Percentiles rank a stretch among this genome's conserved stretches.
These are phyloP conservation scores for Lophura swinhoii DNA, from an alignment of 2,797 vertebrate species.

Conservation along the genomic window DNA sequence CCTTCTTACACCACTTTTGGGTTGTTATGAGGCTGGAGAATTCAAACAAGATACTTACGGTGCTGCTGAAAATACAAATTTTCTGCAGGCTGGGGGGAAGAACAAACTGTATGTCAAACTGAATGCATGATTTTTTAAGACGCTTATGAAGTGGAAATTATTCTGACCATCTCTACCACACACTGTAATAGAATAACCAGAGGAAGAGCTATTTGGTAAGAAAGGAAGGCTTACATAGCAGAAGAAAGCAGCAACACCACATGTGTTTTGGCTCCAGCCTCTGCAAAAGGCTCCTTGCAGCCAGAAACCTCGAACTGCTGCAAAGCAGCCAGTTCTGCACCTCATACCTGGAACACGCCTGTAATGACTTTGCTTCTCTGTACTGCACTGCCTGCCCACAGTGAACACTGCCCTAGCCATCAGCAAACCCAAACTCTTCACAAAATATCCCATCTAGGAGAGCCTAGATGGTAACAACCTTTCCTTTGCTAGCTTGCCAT, in stretches of 20 bases:
- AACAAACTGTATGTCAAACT: background rate
- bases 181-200: background rate
- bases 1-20: background rate
- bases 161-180: background rate
- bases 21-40: background rate
- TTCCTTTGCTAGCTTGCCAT: background rate
- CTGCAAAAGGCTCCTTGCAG: background rate
- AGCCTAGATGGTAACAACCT: background rate
- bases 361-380: background rate
- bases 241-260: background rate
- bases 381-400: rapidly evolving
- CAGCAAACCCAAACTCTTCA: background rate
- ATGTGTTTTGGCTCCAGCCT: background rate
- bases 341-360: background rate
- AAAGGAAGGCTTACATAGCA: background rate
- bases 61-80: constrained; percentile 16
- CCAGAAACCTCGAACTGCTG: background rate
- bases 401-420: background rate
- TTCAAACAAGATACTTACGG: background rate
- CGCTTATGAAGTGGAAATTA: background rate
- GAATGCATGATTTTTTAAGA: background rate
- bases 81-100: background rate
- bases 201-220: background rate
- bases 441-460: background rate
- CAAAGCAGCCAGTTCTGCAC: background rate